Percentiles rank a stretch among this genome's conserved stretches.
Conservation (phyloP, 2,888 invertebrate genomes). For the Pristionchus mayeri region DNA sequence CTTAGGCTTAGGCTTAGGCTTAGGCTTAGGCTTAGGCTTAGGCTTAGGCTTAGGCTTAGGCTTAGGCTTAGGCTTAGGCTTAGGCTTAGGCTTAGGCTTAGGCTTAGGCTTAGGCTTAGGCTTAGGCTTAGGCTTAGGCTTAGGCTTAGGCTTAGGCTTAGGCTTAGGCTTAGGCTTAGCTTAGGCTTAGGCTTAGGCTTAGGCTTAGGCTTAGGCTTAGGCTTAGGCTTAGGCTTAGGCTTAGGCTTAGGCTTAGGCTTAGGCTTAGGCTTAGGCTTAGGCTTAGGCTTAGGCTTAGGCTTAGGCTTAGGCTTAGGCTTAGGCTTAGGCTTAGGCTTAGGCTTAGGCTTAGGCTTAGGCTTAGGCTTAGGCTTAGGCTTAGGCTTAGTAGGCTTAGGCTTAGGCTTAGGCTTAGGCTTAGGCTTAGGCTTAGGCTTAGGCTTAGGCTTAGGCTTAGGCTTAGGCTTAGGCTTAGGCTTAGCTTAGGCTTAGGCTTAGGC, state of each 20-base stretch:
- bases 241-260: slow-evolving; percentile 55
- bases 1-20: slow-evolving; percentile 52
- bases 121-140: slow-evolving; percentile 54
- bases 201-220: slow-evolving; percentile 53
- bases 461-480: slow-evolving; percentile 51
- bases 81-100: slow-evolving; percentile 32
- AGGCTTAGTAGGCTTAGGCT: slow-evolving; percentile 52
- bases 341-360: slow-evolving; percentile 53
- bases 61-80: slow-evolving; percentile 46
- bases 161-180: slow-evolving; percentile 53
- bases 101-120: slow-evolving; percentile 49
- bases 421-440: slow-evolving; percentile 52
- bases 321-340: slow-evolving; percentile 53
- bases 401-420: slow-evolving; percentile 53
- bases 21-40: slow-evolving; percentile 54
- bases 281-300: slow-evolving; percentile 52
- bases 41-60: slow-evolving; percentile 52
- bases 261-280: slow-evolving; percentile 53
- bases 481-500: slow-evolving; percentile 53
- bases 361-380: slow-evolving; percentile 53
- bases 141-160: slow-evolving; percentile 53
- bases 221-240: slow-evolving; percentile 53
- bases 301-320: slow-evolving; percentile 54
- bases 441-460: slow-evolving; percentile 53
- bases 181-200: slow-evolving; percentile 53